These are phyloP conservation scores for Physocephala rufipes DNA, from an alignment of 2,888 invertebrate genomes.

Conservation along the genomic window DNA sequence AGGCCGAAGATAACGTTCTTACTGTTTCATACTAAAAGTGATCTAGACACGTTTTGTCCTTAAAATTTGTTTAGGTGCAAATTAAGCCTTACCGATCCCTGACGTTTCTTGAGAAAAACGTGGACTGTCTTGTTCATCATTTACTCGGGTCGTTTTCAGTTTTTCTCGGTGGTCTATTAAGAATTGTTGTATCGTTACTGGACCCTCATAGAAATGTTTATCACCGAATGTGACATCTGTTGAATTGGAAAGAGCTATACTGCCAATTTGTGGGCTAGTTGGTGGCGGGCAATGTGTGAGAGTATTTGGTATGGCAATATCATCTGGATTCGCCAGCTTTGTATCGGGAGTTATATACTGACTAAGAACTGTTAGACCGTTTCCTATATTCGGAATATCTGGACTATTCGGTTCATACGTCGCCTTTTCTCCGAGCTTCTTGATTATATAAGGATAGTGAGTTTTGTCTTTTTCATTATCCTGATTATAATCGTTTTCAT, in stretches of 20 bases:
- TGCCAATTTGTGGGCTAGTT: slow-evolving; percentile 68
- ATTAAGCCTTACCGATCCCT: slow-evolving; percentile 34
- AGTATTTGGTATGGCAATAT: slow-evolving; percentile 45
- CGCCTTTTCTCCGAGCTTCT: slow-evolving; percentile 61
- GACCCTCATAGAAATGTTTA: slow-evolving; percentile 80
- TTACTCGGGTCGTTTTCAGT: slow-evolving; percentile 52
- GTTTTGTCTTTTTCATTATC: slow-evolving; percentile 44
- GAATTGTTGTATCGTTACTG: slow-evolving; percentile 80
- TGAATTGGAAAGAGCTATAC: slow-evolving; percentile 74
- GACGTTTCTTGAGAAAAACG: slow-evolving; percentile 43
- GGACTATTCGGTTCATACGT: slow-evolving; percentile 52
- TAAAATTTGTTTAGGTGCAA: background rate
- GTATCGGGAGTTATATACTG: slow-evolving; percentile 50
- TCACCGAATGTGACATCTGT: slow-evolving; percentile 80
- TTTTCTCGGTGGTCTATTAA: slow-evolving; percentile 67
- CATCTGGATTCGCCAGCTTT: slow-evolving; percentile 6
- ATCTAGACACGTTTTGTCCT: too few relatives aligned
- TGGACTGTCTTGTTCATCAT: slow-evolving; percentile 56
- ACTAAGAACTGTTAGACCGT: slow-evolving; percentile 55
- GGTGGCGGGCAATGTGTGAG: slow-evolving; percentile 39
- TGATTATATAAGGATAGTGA: slow-evolving; percentile 52
- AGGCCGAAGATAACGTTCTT: too few relatives aligned
- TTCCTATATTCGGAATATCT: slow-evolving; percentile 54
- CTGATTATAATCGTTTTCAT: slow-evolving; percentile 47
- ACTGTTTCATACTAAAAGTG: too few relatives aligned